Conservation (phyloP, 1,140 invertebrate species). For the Chymomyza costata region DNA sequence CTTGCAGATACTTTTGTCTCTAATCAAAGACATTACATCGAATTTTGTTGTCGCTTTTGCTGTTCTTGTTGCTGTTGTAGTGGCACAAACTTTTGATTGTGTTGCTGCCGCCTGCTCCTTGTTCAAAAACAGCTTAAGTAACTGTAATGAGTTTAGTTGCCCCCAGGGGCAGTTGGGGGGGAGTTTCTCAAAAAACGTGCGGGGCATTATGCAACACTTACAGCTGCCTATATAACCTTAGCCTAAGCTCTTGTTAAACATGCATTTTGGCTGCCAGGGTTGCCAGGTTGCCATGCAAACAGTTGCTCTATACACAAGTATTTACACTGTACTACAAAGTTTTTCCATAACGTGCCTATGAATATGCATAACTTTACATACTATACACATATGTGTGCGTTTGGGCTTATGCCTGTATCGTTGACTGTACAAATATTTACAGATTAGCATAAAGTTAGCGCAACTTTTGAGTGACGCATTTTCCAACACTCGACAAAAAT, state of each 20-base stretch:
- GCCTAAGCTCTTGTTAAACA: no score
- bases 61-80: constrained; percentile 8
- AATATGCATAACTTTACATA: neutral
- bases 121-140: constrained; percentile 7
- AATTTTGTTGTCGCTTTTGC: constrained; percentile 1
- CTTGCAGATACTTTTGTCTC: constrained; percentile 31
- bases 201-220: no score
- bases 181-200: no score
- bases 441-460: constrained; percentile 65
- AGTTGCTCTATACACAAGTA: constrained; percentile 48
- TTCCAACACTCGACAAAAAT: constrained; percentile 10
- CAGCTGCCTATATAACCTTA: no score
- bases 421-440: constrained; percentile 51
- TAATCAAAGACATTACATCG: constrained; percentile 31
- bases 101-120: neutral
- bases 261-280: no score
- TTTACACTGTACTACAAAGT: constrained; percentile 4
- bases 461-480: constrained; percentile 32
- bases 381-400: no score
- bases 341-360: constrained; percentile 17
- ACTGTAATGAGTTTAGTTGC: constrained; percentile 64
- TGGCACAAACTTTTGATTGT: constrained; percentile 1
- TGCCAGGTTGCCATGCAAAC: constrained; percentile 48
- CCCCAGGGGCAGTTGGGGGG: constrained; percentile 12
- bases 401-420: neutral